Evolutionary conservation across 64 coral and sea anemone genomes (phyloP).

Genomic region (Actinia equina): DNA sequence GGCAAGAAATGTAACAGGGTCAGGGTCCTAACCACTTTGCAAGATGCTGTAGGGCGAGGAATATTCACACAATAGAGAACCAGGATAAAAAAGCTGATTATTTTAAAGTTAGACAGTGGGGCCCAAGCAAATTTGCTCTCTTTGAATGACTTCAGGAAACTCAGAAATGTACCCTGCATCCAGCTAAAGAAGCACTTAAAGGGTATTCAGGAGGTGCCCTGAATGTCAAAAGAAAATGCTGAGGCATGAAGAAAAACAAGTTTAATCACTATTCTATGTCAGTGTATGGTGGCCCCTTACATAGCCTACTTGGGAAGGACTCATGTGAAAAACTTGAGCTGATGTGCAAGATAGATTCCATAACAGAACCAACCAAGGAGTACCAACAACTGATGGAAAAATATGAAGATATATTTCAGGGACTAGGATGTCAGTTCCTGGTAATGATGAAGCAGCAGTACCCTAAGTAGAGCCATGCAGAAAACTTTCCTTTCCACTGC

Average conservation of each 20-base stretch:
- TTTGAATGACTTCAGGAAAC: too few species aligned
- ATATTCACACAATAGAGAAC: background rate
- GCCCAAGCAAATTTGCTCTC: too few species aligned
- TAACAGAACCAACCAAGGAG: background rate
- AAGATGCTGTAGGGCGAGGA: background rate
- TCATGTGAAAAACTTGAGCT: background rate
- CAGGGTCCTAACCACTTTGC: background rate
- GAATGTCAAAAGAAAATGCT: background rate
- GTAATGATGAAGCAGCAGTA: background rate
- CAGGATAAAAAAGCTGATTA: too few species aligned
- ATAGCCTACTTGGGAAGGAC: background rate
- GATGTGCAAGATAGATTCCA: background rate
- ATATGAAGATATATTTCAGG: background rate
- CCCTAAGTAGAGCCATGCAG: too few species aligned
- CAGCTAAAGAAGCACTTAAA: too few species aligned
- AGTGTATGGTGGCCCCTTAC: background rate
- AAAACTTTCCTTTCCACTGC: background rate
- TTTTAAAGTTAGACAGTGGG: too few species aligned
- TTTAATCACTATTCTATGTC: background rate
- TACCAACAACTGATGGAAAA: background rate
- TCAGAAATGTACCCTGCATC: too few species aligned
- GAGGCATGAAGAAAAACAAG: background rate
- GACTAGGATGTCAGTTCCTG: constrained; percentile 7
- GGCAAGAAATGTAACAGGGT: background rate
- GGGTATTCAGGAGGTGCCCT: background rate